Evolutionary conservation across 2,888 invertebrate genomes (phyloP).

Genomic region (Epicampocera succincta): DNA sequence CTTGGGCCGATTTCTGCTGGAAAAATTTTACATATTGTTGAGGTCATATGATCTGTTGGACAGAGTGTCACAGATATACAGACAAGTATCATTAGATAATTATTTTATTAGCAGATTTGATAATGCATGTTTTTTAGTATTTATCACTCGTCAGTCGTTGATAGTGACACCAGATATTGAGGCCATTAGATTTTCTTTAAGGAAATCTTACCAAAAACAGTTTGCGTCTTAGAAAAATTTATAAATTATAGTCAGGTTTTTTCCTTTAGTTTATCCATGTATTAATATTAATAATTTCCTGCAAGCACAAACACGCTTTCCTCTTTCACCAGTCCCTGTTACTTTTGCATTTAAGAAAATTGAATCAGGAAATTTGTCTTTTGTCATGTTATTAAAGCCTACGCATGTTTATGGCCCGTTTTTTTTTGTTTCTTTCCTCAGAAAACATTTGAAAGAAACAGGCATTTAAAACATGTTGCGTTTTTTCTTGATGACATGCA

Average conservation of each 20-base stretch:
- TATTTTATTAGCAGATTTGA: no score
- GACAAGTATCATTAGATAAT: neutral
- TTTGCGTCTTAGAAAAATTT: neutral
- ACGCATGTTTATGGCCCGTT: slow-evolving; percentile 65
- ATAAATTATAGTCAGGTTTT: slow-evolving; percentile 10
- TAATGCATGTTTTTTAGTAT: no score
- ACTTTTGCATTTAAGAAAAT: slow-evolving; percentile 49
- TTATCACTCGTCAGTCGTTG: no score
- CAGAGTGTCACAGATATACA: no score
- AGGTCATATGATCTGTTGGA: no score
- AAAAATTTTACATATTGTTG: no score
- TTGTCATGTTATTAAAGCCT: slow-evolving; percentile 70
- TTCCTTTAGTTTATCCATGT: slow-evolving; percentile 2
- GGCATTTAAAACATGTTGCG: slow-evolving; percentile 59
- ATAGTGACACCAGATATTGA: no score
- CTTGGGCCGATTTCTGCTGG: no score
- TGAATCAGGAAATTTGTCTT: slow-evolving; percentile 69
- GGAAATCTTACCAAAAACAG: neutral
- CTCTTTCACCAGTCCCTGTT: slow-evolving; percentile 11
- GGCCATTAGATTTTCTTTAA: neutral
- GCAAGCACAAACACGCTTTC: slow-evolving; percentile 3
- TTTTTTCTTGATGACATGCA: slow-evolving; percentile 56
- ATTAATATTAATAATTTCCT: slow-evolving; percentile 44
- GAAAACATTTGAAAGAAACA: slow-evolving; percentile 39
- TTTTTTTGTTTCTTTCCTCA: slow-evolving; percentile 46